Evolutionary conservation across 1,140 invertebrate species (phyloP), one percentile per base, ranked within the genome.

Genomic region (Rhagoletis zephyria): DNA sequence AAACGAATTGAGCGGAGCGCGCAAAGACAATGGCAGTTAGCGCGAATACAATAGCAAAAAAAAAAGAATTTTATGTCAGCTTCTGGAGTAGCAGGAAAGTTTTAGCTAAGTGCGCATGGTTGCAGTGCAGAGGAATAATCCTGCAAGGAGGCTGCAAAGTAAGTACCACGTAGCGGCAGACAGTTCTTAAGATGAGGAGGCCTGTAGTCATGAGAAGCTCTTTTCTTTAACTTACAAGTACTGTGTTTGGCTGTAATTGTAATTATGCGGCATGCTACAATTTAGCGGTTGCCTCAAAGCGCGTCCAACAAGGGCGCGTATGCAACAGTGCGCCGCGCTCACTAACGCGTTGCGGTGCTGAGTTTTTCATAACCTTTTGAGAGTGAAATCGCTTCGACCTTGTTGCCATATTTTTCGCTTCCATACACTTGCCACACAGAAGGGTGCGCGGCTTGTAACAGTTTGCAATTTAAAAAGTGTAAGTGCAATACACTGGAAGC

Each of bases 1-100:
- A 51, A 81, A 81, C 48, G 74, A 81, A 81, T 81, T 81, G 56
- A 19, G 74, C n/a, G 7, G 9, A 63, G 61, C 61, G n/a, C 4
- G 74, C 14, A 59, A n/a, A 9, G 48, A 51, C 48, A 59, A 81
- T 45, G 40, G 42, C 10, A 48, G 51, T 56, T 56, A 3, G 51
- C 51, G 51, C 51, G 51, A 10, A 56, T 10, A 7, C 3, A 56
- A 56, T 10, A 56, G 30, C 0, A 30, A 30, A 30, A 30, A 30
- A 30, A 30, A 30, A 30, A 30, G 30, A 30, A 30, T 30, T 30
- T 30, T 30, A 30, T 30, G 30, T 30, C 30, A 0, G 30, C 30
- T 30, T 30, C 30, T 30, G 30, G 30, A 30, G 30, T 30, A 30
- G 30, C 30, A 30, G 30, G 1, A 30, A 30, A 9, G 61, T 63